Conservation (phyloP, 2,113 vertebrate species). For the Suricata suricatta region DNA sequence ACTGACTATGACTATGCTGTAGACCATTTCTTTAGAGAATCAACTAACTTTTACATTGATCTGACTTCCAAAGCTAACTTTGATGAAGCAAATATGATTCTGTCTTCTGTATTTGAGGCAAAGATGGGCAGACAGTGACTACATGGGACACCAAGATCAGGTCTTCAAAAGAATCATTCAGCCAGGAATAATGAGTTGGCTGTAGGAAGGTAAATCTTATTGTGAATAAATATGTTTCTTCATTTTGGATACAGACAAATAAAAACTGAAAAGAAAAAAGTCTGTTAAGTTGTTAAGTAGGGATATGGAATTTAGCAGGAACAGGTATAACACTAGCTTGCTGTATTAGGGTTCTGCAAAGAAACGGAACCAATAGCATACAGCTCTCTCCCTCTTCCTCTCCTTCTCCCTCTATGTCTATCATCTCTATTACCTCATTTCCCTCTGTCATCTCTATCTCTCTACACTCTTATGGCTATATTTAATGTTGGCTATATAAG, state of each 20-base stretch:
- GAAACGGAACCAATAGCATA: not conserved
- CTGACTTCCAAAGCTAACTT: not conserved
- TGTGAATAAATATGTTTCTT: constrained; percentile 20
- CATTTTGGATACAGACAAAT: not conserved
- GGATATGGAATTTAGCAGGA: not conserved
- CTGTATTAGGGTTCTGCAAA: not conserved
- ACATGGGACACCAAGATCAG: not conserved
- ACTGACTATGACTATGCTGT: too few relatives aligned
- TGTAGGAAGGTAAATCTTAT: not conserved
- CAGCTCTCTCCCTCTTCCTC: not conserved
- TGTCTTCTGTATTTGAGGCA: not conserved
- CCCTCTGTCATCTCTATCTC: not conserved
- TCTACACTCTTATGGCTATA: not conserved
- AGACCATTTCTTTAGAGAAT: not conserved
- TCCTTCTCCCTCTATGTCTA: not conserved
- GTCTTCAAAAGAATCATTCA: not conserved
- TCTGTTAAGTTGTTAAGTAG: not conserved
- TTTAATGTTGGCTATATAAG: not conserved
- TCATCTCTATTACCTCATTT: not conserved
- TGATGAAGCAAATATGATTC: not conserved
- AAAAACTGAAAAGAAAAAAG: not conserved
- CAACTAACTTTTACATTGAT: not conserved
- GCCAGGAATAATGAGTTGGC: not conserved
- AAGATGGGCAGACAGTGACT: not conserved
- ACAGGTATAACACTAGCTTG: not conserved